These are phyloP conservation scores for Trogon melanurus DNA, from an alignment of 2,113 vertebrate species.

Conservation along the genomic window DNA sequence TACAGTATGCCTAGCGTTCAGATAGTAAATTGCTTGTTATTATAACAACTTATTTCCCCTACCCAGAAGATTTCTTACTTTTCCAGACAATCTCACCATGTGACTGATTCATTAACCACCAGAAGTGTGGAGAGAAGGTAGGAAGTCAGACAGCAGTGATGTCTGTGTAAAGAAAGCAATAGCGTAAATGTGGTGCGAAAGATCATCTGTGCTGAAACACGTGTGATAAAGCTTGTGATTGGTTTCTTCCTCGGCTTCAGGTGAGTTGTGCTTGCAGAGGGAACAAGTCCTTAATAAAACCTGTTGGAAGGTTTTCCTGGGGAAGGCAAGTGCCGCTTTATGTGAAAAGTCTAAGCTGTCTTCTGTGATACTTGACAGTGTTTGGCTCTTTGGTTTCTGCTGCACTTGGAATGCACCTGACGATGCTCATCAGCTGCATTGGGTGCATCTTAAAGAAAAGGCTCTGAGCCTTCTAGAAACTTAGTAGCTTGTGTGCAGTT, in stretches of 20 bases:
- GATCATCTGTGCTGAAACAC: not conserved
- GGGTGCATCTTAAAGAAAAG: not conserved
- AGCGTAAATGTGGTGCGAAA: not conserved
- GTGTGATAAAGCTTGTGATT: not conserved
- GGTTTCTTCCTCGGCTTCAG: slow-evolving; percentile 35
- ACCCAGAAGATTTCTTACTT: slow-evolving; percentile 42
- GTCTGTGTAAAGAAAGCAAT: not conserved
- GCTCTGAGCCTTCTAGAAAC: not conserved
- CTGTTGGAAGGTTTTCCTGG: not conserved
- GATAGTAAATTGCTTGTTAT: slow-evolving; percentile 65
- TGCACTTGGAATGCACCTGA: not conserved
- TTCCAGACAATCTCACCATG: not conserved
- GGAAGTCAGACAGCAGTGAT: not conserved
- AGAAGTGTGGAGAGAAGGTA: not conserved
- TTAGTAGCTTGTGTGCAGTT: not conserved
- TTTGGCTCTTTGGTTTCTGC: not conserved
- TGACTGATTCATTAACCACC: slow-evolving; percentile 26
- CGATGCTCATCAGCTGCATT: not conserved
- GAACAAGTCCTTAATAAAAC: not conserved
- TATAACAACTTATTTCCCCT: slow-evolving; percentile 69
- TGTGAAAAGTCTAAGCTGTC: not conserved
- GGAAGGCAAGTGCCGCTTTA: not conserved
- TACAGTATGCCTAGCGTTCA: slow-evolving; percentile 60
- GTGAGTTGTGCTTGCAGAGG: not conserved
- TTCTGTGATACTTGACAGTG: not conserved